Conservation (phyloP, 1,140 invertebrate genomes). For the Maniola jurtina region DNA sequence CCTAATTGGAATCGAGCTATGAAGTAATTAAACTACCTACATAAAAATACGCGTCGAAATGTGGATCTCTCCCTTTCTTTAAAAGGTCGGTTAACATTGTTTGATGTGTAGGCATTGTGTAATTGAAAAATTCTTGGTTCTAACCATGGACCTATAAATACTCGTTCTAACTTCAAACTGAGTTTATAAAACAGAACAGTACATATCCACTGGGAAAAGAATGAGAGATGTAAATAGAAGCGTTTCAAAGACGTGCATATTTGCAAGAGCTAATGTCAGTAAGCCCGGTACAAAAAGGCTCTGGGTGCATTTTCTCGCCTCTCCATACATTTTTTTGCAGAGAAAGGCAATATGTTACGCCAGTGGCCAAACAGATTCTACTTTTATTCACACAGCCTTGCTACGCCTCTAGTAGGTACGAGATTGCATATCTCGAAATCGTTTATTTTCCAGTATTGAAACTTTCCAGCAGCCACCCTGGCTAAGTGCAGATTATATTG, state of each 20-base stretch:
- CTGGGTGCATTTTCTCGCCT: constrained; percentile 30
- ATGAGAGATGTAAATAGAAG: constrained; percentile 2
- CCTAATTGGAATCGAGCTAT: too few species aligned
- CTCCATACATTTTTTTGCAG: constrained; percentile 14
- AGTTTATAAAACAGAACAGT: neutral
- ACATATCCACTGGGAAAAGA: neutral
- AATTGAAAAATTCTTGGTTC: too few species aligned
- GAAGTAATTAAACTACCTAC: too few species aligned
- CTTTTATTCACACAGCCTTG: constrained; percentile 20
- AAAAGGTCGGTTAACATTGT: too few species aligned
- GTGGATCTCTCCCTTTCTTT: too few species aligned
- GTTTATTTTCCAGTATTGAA: too few species aligned
- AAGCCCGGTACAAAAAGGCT: constrained; percentile 21
- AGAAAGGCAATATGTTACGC: constrained; percentile 11
- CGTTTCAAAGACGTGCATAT: constrained; percentile 30
- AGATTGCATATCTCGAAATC: too few species aligned
- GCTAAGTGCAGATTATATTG: too few species aligned
- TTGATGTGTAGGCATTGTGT: too few species aligned
- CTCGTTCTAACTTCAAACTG: neutral
- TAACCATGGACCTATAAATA: too few species aligned
- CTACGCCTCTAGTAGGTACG: neutral
- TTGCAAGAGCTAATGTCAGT: constrained; percentile 29
- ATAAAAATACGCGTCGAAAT: too few species aligned
- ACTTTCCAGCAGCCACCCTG: too few species aligned
- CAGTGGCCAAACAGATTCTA: neutral